Evolutionary conservation across 2,888 invertebrate species (phyloP).

Genomic region (Chymomyza fuscimana): DNA sequence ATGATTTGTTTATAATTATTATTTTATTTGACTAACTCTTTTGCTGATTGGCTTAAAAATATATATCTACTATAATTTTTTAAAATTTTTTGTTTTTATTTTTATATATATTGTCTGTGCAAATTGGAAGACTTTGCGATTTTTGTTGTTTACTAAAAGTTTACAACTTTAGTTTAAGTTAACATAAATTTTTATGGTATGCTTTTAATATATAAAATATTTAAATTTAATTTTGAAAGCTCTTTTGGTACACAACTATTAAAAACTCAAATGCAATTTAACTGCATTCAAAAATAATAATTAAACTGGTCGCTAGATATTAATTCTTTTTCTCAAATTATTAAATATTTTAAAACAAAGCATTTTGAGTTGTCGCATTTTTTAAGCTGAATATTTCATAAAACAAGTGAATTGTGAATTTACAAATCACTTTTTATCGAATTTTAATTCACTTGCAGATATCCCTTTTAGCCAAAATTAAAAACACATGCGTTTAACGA

Average conservation of each 20-base stretch:
- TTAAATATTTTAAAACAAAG: background rate
- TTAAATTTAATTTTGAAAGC: constrained; percentile 51
- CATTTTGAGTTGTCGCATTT: constrained; percentile 7
- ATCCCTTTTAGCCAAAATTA: no score
- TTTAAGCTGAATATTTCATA: no score
- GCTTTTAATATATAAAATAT: constrained; percentile 3
- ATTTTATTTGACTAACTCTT: constrained; percentile 13
- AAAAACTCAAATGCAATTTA: constrained; percentile 68
- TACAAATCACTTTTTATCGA: no score
- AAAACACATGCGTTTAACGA: no score
- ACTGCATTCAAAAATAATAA: constrained; percentile 39
- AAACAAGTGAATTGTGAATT: no score
- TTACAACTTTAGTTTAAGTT: constrained; percentile 58
- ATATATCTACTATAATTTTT: constrained; percentile 5
- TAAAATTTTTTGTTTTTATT: constrained; percentile 24
- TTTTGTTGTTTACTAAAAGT: constrained; percentile 58
- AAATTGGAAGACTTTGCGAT: constrained; percentile 74
- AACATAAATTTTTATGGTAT: constrained; percentile 16
- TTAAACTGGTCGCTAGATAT: background rate
- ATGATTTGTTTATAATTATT: constrained; percentile 21
- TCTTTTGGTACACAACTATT: constrained; percentile 67
- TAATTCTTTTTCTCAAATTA: background rate
- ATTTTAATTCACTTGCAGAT: no score
- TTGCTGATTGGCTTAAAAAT: constrained; percentile 20
- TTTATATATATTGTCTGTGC: constrained; percentile 35